A percentile compares a stretch with the other conserved stretches of the same genome.
Evolutionary conservation across 2,113 vertebrate genomes (phyloP).

Genomic region (Andinoacara biseriatus): DNA sequence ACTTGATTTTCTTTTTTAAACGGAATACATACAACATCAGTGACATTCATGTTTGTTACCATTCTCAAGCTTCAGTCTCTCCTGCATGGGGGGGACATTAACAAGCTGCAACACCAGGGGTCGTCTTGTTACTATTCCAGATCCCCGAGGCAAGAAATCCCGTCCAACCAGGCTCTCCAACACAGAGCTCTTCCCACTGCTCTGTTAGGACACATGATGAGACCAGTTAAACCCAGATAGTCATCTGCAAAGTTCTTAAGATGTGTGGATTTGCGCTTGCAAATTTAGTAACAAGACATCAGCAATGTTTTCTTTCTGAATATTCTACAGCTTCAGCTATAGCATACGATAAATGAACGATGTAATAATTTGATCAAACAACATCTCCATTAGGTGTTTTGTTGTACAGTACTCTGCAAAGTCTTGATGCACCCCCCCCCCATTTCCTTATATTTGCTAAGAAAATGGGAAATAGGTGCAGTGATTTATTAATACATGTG

Average conservation of each 20-base stretch:
- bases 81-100: slow-evolving; percentile 73
- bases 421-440: no score
- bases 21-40: not conserved
- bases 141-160: slow-evolving; percentile 84
- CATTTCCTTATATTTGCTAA: no score
- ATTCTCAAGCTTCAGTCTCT: slow-evolving; percentile 71
- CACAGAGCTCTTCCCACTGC: slow-evolving; percentile 85
- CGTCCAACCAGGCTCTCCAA: slow-evolving; percentile 83
- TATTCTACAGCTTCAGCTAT: not conserved
- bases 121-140: slow-evolving; percentile 83
- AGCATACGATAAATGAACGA: not conserved
- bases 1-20: not conserved
- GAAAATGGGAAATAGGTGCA: no score
- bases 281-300: not conserved
- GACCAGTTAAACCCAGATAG: not conserved
- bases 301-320: not conserved
- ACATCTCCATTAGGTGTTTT: not conserved
- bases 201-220: slow-evolving; percentile 72
- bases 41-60: slow-evolving; percentile 56
- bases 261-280: not conserved
- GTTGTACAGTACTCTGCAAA: no score
- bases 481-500: not conserved
- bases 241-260: not conserved
- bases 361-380: not conserved
- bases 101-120: slow-evolving; percentile 84